Conservation (phyloP, 2,888 invertebrate species). For the Epinotia brunnichana region DNA sequence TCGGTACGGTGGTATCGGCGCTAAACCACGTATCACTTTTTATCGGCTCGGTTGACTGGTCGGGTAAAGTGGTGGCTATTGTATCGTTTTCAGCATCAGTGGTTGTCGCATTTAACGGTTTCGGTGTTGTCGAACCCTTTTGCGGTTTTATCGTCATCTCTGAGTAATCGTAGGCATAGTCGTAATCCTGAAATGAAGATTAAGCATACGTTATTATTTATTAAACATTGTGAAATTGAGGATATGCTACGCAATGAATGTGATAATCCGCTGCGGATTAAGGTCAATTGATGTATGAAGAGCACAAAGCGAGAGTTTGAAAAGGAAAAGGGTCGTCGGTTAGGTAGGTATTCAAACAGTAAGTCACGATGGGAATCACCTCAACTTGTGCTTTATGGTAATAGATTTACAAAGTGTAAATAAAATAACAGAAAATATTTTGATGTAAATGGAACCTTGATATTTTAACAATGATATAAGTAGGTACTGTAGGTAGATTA, state of each 20-base stretch:
- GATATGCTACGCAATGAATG: neutral
- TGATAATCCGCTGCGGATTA: constrained; percentile 19
- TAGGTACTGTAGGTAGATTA: too few species aligned
- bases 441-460: too few species aligned
- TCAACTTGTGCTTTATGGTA: too few species aligned
- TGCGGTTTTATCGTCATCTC: constrained; percentile 88
- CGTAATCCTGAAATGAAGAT: constrained; percentile 85
- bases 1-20: constrained; percentile 8
- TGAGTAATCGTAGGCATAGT: constrained; percentile 89
- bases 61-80: constrained; percentile 47
- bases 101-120: constrained; percentile 66
- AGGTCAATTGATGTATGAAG: constrained; percentile 25
- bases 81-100: constrained; percentile 54
- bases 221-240: constrained; percentile 4
- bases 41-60: constrained; percentile 50
- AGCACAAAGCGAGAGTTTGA: constrained; percentile 18
- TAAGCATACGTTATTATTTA: constrained; percentile 15
- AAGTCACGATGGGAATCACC: too few species aligned
- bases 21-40: constrained; percentile 47
- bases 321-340: neutral
- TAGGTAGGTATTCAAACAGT: neutral
- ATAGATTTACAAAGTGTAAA: too few species aligned
- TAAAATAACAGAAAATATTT: too few species aligned
- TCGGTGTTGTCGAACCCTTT: constrained; percentile 68
- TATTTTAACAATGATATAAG: too few species aligned